These are phyloP conservation scores for Deilephila porcellus DNA, from an alignment of 2,888 invertebrate genomes.

Conservation along the genomic window DNA sequence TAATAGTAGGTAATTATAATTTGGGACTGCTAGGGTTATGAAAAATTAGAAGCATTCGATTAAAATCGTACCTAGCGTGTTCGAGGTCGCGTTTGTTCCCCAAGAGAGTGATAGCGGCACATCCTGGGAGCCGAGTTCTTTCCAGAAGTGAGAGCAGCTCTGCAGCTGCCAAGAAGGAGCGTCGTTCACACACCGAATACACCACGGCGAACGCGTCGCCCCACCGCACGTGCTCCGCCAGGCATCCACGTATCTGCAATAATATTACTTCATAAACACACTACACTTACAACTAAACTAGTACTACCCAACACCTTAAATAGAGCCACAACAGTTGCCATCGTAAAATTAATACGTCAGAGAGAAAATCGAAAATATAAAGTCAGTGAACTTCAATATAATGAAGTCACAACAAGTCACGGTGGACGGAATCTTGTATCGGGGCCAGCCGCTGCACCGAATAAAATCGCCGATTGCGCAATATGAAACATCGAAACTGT, in stretches of 20 bases:
- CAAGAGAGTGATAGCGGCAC: conserved; percentile 89
- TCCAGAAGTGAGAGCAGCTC: conserved; percentile 89
- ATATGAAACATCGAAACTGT: conserved; percentile 61
- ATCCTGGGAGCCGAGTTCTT: conserved; percentile 89
- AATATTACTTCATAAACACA: conserved; percentile 23
- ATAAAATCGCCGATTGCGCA: conserved; percentile 71
- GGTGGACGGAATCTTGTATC: conserved; percentile 56
- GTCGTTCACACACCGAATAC: conserved; percentile 87
- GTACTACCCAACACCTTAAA: neutral
- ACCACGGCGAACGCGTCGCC: conserved; percentile 93
- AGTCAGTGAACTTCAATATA: conserved; percentile 60
- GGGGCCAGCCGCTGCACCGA: conserved; percentile 64
- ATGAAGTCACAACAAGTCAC: conserved; percentile 61
- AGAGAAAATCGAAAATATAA: conserved; percentile 34
- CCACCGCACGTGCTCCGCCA: conserved; percentile 91
- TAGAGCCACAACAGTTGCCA: neutral
- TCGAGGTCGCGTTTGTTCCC: conserved; percentile 94
- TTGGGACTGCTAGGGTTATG: neutral
- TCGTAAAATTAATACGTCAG: conserved; percentile 40
- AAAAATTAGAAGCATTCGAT: neutral
- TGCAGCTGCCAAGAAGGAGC: conserved; percentile 86
- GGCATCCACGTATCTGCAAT: conserved; percentile 87
- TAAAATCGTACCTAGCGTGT: conserved; percentile 87
- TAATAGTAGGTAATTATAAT: no score
- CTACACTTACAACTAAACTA: neutral